Evolutionary conservation across 2,888 invertebrate genomes (phyloP).

Genomic region (Timema podura): DNA sequence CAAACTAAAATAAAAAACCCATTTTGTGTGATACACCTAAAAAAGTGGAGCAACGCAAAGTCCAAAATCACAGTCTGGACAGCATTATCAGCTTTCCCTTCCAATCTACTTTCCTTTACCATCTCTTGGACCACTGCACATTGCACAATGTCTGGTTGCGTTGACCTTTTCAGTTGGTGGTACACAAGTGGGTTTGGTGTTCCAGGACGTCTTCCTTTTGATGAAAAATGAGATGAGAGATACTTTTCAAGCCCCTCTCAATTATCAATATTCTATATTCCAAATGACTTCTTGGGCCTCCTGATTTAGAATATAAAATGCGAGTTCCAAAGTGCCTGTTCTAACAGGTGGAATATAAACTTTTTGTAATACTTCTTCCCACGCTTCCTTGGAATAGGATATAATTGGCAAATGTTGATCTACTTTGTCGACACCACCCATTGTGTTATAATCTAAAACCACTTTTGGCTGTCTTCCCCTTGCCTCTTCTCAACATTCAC

Average conservation of each 20-base stretch:
- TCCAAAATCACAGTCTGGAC: slow-evolving; percentile 2
- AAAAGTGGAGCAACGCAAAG: neutral
- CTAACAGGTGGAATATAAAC: neutral
- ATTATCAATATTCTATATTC: slow-evolving; percentile 1
- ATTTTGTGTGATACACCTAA: neutral
- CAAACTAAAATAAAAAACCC: too few species aligned
- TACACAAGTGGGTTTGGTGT: neutral
- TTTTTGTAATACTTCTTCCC: neutral
- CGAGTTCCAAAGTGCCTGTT: neutral
- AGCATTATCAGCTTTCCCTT: neutral
- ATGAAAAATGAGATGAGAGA: neutral
- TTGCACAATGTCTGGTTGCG: too few species aligned
- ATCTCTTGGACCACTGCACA: neutral
- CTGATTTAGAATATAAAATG: neutral
- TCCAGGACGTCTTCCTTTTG: neutral
- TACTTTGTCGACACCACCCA: neutral
- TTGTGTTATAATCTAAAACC: too few species aligned
- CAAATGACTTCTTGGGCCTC: neutral
- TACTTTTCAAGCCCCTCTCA: slow-evolving; percentile 1
- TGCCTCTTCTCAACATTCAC: neutral
- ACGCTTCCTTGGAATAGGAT: neutral
- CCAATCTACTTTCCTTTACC: neutral
- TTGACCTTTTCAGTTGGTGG: neutral
- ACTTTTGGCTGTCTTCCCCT: too few species aligned
- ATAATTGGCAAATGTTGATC: neutral